Evolutionary conservation across 2,113 vertebrate species (phyloP).

Genomic region (Galeopterus variegatus): DNA sequence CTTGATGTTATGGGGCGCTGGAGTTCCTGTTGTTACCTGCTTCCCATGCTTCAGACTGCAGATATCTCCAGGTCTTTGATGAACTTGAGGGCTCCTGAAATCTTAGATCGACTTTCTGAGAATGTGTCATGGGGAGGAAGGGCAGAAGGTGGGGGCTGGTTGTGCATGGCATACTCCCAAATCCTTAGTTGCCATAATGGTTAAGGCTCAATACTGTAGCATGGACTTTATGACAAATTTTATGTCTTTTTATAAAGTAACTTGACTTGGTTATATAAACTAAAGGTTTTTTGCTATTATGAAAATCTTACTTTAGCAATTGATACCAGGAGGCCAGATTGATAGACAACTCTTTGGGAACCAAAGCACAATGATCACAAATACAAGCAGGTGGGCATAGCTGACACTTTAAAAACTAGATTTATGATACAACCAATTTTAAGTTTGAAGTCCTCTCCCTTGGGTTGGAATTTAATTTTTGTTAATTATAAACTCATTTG

Average conservation of each 20-base stretch:
- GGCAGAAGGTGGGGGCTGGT: neutral
- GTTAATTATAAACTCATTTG: slow-evolving; percentile 76
- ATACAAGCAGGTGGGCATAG: slow-evolving; percentile 35
- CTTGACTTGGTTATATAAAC: neutral
- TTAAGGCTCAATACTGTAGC: neutral
- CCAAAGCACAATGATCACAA: slow-evolving; percentile 14
- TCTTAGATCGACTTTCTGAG: neutral
- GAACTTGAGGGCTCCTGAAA: neutral
- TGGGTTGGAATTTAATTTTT: slow-evolving; percentile 56
- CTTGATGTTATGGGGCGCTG: neutral
- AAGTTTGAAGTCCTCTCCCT: slow-evolving; percentile 61
- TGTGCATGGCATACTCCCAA: neutral
- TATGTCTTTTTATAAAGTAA: neutral
- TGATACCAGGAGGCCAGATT: slow-evolving; percentile 36
- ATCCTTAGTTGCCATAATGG: neutral
- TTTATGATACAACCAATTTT: slow-evolving; percentile 51
- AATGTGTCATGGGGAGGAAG: neutral
- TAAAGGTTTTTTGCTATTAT: slow-evolving; percentile 18
- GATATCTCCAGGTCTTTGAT: neutral
- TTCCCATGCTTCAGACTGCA: neutral
- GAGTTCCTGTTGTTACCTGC: neutral
- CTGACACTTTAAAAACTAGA: slow-evolving; percentile 73
- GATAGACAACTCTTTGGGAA: slow-evolving; percentile 58
- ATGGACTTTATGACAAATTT: neutral
- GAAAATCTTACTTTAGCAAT: neutral